Base-by-base conservation (phyloP, 2,888 invertebrate genomes). In the Silvanus unidentatus region DNA sequence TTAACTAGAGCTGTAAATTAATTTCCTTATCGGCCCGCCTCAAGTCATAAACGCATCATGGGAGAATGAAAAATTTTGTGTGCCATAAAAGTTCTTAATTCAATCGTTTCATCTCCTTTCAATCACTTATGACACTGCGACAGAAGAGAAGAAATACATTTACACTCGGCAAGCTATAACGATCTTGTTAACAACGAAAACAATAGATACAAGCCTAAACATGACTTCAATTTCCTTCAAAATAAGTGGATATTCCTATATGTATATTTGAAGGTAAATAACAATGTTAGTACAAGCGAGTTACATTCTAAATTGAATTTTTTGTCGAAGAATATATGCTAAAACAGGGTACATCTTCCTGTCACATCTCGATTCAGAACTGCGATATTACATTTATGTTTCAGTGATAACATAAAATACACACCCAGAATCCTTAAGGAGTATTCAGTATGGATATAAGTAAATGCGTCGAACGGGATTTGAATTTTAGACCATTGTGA, bases 401-500 rank as follows among this genome's bases (percentile, higher is more conserved):
- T 49, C 54, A 48, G 46, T 55, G 57, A 57, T 55, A 54, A 54
- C 54, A 49, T 55, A 50, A 57, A 54, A 54, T 57, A 55, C 53
- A 49, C 49, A 54, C 47, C 49, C 46, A 47, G 52, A 55, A 53
- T 54, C 54, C 47, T 48, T 50, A 48, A 55, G 51, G 40, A 54
- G 51, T 40, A 45, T 44, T 38, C 48, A 38, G 45, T 39, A 47
- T 43, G 46, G 48, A 49, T 46, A 5, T 12, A 3, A 37, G 44
- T 45, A 43, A 49, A 45, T 47, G 49, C 49, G 39, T 34, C 30
- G 41, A 47, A 53, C 49, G 49, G 54, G 52, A 55, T 57, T 53
- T 52, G 54, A 55, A 57, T 55, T 57, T 50, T 49, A 43, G 43
- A 34, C 43, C 47, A 55, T 57, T 57, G 57, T 57, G 47, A n/a